Evolutionary conservation across 2,888 invertebrate species (phyloP).

Genomic region (Glyphotaelius pellucidus): DNA sequence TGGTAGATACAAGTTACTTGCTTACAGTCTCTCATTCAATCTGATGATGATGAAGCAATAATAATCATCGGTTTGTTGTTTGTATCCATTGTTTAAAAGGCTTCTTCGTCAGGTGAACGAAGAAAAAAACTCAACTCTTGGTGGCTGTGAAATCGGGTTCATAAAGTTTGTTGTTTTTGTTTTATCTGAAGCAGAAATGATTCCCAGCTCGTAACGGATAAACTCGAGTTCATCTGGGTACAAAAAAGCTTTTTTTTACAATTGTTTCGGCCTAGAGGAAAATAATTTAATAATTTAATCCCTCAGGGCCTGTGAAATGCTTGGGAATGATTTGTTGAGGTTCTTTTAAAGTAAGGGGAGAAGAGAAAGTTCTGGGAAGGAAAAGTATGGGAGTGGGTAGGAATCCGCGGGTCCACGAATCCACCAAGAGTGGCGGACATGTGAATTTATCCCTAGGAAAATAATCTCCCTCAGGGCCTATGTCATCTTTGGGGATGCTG

Average conservation of each 20-base stretch:
- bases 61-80: not conserved
- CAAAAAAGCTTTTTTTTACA: not conserved
- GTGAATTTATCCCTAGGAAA: too few relatives aligned
- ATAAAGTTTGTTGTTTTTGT: not conserved
- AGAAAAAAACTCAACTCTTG: not conserved
- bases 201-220: not conserved
- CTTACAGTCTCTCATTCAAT: not conserved
- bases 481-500: too few relatives aligned
- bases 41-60: slow-evolving; percentile 29
- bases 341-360: too few relatives aligned
- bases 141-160: not conserved
- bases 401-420: too few relatives aligned
- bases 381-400: too few relatives aligned
- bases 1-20: not conserved
- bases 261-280: too few relatives aligned
- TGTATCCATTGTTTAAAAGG: not conserved
- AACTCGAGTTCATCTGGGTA: not conserved
- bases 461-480: too few relatives aligned
- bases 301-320: too few relatives aligned
- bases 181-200: not conserved
- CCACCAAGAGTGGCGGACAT: too few relatives aligned
- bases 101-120: not conserved
- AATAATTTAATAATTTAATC: too few relatives aligned
- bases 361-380: too few relatives aligned
- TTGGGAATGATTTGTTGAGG: too few relatives aligned